Evolutionary conservation across 2,797 vertebrate species (phyloP).

Genomic region (Sebastolobus altivelis): DNA sequence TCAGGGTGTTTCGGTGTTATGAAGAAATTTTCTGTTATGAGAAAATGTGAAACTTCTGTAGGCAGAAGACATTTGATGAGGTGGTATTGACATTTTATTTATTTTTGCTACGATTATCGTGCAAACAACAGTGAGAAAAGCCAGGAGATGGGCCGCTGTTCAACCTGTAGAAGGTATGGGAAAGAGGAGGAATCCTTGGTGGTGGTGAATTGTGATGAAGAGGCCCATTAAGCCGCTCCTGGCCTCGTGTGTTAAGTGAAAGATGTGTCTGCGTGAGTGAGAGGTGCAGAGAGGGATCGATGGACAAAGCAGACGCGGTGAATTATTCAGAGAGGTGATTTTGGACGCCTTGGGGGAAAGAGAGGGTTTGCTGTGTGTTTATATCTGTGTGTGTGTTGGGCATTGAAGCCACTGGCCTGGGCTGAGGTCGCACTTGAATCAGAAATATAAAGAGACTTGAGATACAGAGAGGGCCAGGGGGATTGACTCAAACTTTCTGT

Average conservation of each 20-base stretch:
- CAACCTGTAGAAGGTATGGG: slow-evolving; percentile 9
- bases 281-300: slow-evolving; percentile 61
- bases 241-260: slow-evolving; percentile 57
- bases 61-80: not conserved
- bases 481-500: slow-evolving; percentile 57
- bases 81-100: not conserved
- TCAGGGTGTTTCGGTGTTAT: not conserved
- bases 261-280: slow-evolving; percentile 61
- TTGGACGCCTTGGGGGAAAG: slow-evolving; percentile 46
- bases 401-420: slow-evolving; percentile 30
- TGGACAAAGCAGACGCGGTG: slow-evolving; percentile 69
- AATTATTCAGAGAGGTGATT: slow-evolving; percentile 78
- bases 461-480: slow-evolving; percentile 39
- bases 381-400: slow-evolving; percentile 19
- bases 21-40: slow-evolving; percentile 10
- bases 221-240: slow-evolving; percentile 43
- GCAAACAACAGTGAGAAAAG: slow-evolving; percentile 6
- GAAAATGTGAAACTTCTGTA: slow-evolving; percentile 5
- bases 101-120: not conserved
- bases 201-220: slow-evolving; percentile 65
- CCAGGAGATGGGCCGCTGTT: not conserved
- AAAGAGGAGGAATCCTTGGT: slow-evolving; percentile 8
- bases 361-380: slow-evolving; percentile 39
- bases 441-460: slow-evolving; percentile 51
- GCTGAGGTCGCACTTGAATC: slow-evolving; percentile 57